Evolutionary conservation across 2,113 vertebrate genomes (phyloP), one percentile per base, ranked within the genome.

Genomic region (Megaceryle torquata): DNA sequence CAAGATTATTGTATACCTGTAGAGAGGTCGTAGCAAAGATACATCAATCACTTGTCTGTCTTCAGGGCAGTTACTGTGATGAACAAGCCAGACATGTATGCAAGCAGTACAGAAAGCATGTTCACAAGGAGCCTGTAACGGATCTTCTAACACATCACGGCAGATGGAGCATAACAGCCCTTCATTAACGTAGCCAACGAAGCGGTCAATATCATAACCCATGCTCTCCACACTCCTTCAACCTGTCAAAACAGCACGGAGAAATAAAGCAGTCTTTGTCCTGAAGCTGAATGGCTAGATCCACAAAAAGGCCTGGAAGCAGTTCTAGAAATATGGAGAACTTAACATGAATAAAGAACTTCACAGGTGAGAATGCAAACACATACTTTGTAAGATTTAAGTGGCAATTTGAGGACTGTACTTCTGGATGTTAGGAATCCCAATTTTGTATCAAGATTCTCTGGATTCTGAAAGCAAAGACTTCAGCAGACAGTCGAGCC

Each of bases 151-250:
- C 85, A 99, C 99, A 4, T 98, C 98, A 3, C 98, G 98, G 96
- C 99, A 99, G 91, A 99, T 98, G 82, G 98, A 99, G 96, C 99
- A 99, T 29, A 99, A 81, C 1, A 99, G 98, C 57, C 99, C 99
- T 41, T 99, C 98, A 2, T 99, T 99, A 65, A 99, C 99, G 2
- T 98, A 99, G 70, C 98, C 98, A 60, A 99, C 98, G 17, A 99
- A 99, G 84, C 98, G 98, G 71, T 99, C 99, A 67, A 98, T 97
- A 24, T 99, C 99, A 79, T 98, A 99, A 46, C 98, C 99, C 99
- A 99, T 99, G 86, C 78, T 96, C 78, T 46, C 78, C 75, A 59
- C 89, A n/a, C 64, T 31, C 83, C 39, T 79, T 22, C 70, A 77
- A 7, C 82, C 96, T 96, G 26, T 25, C 6, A 54, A 63, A 82